Evolutionary conservation across 2,797 vertebrate genomes (phyloP).

Genomic region (Micropoecilia bifurca): DNA sequence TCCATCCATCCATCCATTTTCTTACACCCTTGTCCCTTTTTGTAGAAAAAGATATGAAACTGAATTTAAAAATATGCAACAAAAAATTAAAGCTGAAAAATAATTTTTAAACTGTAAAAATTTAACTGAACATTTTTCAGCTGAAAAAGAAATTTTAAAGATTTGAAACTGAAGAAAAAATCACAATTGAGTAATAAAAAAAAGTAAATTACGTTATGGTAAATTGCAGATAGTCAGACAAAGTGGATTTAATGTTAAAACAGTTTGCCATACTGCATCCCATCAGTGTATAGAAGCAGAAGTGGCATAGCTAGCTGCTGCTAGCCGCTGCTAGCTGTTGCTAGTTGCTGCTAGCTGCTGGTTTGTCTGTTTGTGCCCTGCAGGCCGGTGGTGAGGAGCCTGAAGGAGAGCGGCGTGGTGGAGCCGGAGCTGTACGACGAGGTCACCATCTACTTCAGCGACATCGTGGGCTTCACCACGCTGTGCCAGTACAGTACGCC

Average conservation of each 20-base stretch:
- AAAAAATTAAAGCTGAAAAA: not conserved
- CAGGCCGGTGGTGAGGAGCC: slow-evolving; percentile 93
- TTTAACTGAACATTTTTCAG: not conserved
- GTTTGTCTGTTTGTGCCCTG: not conserved
- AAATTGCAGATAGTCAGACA: too few relatives aligned
- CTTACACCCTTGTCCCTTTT: too few relatives aligned
- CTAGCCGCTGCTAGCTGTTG: too few relatives aligned
- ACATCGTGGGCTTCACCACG: slow-evolving; percentile 97
- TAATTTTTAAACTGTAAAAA: too few relatives aligned
- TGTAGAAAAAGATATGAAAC: not conserved
- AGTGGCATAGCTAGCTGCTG: not conserved
- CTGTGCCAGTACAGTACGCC: slow-evolving; percentile 97
- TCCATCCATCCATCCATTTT: too few relatives aligned
- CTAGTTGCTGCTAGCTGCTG: not conserved
- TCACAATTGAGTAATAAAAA: not conserved
- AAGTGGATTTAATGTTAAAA: too few relatives aligned
- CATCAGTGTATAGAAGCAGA: not conserved
- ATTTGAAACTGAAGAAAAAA: not conserved
- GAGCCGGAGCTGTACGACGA: slow-evolving; percentile 95
- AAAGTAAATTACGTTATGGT: not conserved
- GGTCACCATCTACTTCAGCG: slow-evolving; percentile 97
- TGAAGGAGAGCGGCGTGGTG: slow-evolving; percentile 92
- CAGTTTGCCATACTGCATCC: not conserved
- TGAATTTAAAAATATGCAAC: not conserved
- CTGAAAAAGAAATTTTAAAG: not conserved